phyloP scores from a whole-genome alignment of 2,797 vertebrate species.

The Tapirus indicus region DNA sequence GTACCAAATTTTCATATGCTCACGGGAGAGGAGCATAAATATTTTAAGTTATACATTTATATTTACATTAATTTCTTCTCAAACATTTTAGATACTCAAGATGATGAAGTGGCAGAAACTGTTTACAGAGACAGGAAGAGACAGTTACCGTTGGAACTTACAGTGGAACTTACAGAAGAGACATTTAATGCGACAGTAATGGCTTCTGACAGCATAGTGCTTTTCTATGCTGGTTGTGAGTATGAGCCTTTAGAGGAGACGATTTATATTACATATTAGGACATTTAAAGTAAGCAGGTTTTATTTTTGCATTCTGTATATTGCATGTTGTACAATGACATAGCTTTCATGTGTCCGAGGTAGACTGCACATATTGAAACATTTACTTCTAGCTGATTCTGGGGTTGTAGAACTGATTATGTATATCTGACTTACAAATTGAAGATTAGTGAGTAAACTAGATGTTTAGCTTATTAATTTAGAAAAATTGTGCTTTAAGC shows the following conservation, averaged over 20 bases:
- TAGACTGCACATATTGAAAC: not conserved
- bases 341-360: not conserved
- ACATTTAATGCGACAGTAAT: constrained; percentile 89
- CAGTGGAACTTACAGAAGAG: constrained; percentile 91
- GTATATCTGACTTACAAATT: constrained; percentile 36
- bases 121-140: constrained; percentile 91
- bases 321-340: not conserved
- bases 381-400: constrained; percentile 53
- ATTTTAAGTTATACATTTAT: not conserved
- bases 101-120: constrained; percentile 94
- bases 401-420: not conserved
- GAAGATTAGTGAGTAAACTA: constrained; percentile 34
- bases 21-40: constrained; percentile 6
- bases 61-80: not conserved
- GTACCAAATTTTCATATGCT: not conserved
- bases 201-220: constrained; percentile 88
- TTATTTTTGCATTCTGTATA: constrained; percentile 42
- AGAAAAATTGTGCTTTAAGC: constrained; percentile 16
- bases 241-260: constrained; percentile 50
- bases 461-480: constrained; percentile 31
- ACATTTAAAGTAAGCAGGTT: constrained; percentile 27
- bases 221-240: constrained; percentile 97
- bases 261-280: not conserved
- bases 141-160: constrained; percentile 87
- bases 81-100: constrained; percentile 90